These are phyloP conservation scores for Toxotes chatareus DNA, from an alignment of 2,113 vertebrate genomes.

Conservation along the genomic window DNA sequence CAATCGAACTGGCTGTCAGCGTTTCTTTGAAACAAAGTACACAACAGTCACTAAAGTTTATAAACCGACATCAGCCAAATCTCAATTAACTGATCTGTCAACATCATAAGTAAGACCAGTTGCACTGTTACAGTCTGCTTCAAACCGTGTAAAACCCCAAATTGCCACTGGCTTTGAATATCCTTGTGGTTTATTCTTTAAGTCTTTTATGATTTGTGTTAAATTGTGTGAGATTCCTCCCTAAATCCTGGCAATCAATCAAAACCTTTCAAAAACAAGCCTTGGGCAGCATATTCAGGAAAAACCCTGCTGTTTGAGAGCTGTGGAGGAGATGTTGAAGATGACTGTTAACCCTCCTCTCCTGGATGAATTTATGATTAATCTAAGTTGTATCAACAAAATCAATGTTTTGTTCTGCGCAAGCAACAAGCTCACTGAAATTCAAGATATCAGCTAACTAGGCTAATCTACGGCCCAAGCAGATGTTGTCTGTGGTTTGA, in stretches of 20 bases:
- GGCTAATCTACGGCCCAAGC: constrained; percentile 45
- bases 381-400: constrained; percentile 54
- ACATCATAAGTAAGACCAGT: background rate
- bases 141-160: constrained; percentile 45
- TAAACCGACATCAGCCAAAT: constrained; percentile 40
- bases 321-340: constrained; percentile 49
- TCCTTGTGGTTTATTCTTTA: constrained; percentile 45
- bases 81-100: constrained; percentile 56
- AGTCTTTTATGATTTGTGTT: constrained; percentile 71
- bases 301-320: constrained; percentile 63
- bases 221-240: constrained; percentile 76
- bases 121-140: constrained; percentile 24
- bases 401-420: constrained; percentile 44
- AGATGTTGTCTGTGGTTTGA: constrained; percentile 63
- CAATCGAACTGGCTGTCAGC: background rate
- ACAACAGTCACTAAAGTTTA: constrained; percentile 15
- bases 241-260: constrained; percentile 78
- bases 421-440: constrained; percentile 55
- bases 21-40: constrained; percentile 16
- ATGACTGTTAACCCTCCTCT: constrained; percentile 12
- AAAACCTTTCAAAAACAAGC: constrained; percentile 74
- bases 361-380: constrained; percentile 40
- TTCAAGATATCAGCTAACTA: constrained; percentile 59
- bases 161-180: constrained; percentile 48
- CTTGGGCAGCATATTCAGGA: constrained; percentile 68